phyloP scores from a whole-genome alignment of 2,797 vertebrate species.

The Gambusia yucatana region DNA sequence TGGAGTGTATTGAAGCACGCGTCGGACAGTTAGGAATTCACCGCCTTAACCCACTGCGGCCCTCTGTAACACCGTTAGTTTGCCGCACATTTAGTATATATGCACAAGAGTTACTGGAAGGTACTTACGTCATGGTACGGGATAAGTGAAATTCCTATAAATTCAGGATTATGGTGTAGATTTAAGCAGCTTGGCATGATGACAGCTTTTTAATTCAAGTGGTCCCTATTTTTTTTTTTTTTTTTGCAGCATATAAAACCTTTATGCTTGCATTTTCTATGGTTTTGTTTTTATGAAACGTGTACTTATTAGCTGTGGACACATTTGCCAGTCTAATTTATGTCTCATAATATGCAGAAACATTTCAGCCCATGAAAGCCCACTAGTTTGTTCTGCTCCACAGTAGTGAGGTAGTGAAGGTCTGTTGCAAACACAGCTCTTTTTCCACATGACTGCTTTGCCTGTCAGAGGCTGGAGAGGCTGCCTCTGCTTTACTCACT shows the following conservation, averaged over 20 bases:
- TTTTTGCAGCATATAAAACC: neutral
- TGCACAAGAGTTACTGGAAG: constrained; percentile 36
- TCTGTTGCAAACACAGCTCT: constrained; percentile 70
- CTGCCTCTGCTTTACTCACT: constrained; percentile 47
- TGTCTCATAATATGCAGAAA: neutral
- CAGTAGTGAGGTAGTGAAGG: constrained; percentile 54
- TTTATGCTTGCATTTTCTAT: neutral
- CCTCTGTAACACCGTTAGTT: too few species aligned
- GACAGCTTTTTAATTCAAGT: neutral
- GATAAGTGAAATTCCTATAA: neutral
- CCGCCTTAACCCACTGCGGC: too few species aligned
- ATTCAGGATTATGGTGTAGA: neutral
- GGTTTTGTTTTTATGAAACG: neutral
- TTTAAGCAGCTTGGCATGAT: neutral
- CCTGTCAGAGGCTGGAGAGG: constrained; percentile 54
- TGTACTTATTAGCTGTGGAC: neutral
- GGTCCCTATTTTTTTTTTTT: too few species aligned
- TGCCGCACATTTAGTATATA: neutral
- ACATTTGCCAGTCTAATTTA: neutral
- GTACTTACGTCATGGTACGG: neutral
- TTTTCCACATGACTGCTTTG: constrained; percentile 74
- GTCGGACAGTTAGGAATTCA: too few species aligned
- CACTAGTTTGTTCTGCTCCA: constrained; percentile 63
- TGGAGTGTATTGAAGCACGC: too few species aligned
- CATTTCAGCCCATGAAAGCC: constrained; percentile 33